phyloP scores from a whole-genome alignment of 2,113 vertebrate species.

The Mormyrus iriodes region DNA sequence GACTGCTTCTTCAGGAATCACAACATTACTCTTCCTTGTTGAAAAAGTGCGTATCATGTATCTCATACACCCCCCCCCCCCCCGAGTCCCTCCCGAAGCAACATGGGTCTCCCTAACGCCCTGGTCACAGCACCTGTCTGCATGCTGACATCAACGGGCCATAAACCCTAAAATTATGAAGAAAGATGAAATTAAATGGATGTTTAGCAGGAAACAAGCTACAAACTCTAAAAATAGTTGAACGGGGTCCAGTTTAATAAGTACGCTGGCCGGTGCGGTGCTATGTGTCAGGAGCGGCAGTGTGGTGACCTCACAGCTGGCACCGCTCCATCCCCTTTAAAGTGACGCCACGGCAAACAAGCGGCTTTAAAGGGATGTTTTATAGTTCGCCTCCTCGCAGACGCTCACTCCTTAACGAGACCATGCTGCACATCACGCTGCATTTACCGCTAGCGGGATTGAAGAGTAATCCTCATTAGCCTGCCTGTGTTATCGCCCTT shows the following conservation, averaged over 20 bases:
- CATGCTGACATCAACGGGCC: conserved; percentile 28
- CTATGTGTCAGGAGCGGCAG: conserved; percentile 8
- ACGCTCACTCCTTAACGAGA: neutral
- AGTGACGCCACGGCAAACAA: conserved; percentile 29
- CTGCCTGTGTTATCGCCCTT: neutral
- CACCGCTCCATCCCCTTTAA: conserved; percentile 14
- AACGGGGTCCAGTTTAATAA: conserved; percentile 6
- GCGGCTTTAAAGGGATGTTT: conserved; percentile 26
- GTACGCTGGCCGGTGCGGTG: conserved; percentile 10
- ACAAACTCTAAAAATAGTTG: conserved; percentile 30
- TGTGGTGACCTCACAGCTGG: conserved; percentile 31
- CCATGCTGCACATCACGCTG: neutral
- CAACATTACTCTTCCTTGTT: neutral
- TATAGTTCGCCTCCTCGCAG: neutral
- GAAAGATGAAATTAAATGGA: conserved; percentile 32
- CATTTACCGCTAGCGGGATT: neutral
- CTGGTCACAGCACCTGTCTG: neutral
- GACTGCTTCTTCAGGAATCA: neutral
- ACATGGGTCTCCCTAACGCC: too few relatives aligned
- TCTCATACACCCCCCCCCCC: neutral
- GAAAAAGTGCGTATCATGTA: neutral
- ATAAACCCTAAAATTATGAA: conserved; percentile 21
- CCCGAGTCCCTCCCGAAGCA: neutral
- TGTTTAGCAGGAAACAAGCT: conserved; percentile 35
- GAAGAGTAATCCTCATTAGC: neutral